Percentiles rank a stretch among this genome's conserved stretches.
Conservation (phyloP, 1,140 invertebrate species). For the Hyles euphorbiae region DNA sequence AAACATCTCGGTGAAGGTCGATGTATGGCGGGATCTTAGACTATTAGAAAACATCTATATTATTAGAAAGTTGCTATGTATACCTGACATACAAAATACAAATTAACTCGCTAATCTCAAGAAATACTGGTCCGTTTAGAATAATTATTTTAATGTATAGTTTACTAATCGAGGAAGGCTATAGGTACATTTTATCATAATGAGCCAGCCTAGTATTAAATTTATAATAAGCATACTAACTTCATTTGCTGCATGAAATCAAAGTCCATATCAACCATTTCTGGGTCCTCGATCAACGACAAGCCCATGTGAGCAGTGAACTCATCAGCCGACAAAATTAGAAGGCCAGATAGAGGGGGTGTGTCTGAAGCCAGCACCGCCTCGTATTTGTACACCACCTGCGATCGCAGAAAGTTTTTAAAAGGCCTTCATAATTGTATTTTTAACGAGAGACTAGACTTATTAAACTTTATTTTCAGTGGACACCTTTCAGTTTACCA, state of each 20-base stretch:
- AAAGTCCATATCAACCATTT: slow-evolving; percentile 34
- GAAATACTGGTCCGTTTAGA: too few species aligned
- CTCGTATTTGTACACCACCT: slow-evolving; percentile 45
- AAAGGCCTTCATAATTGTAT: background rate
- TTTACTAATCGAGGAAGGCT: too few species aligned
- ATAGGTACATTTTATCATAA: too few species aligned
- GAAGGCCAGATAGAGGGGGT: slow-evolving; percentile 28
- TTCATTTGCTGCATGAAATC: slow-evolving; percentile 35
- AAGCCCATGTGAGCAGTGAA: slow-evolving; percentile 33
- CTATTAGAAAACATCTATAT: too few species aligned
- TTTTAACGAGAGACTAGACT: background rate
- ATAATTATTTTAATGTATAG: too few species aligned
- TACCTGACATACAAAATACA: too few species aligned
- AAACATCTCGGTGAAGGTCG: too few species aligned
- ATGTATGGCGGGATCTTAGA: too few species aligned
- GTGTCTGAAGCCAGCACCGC: slow-evolving; percentile 21
- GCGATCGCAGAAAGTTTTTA: background rate
- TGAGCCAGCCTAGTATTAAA: too few species aligned
- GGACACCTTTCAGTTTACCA: too few species aligned
- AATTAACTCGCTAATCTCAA: too few species aligned
- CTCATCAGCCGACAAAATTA: slow-evolving; percentile 43
- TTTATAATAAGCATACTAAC: slow-evolving; percentile 22
- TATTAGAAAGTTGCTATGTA: too few species aligned
- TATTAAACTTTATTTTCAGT: background rate
- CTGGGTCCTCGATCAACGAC: slow-evolving; percentile 24